Conservation (phyloP, 2,113 vertebrate species). For the Cynocephalus volans region DNA sequence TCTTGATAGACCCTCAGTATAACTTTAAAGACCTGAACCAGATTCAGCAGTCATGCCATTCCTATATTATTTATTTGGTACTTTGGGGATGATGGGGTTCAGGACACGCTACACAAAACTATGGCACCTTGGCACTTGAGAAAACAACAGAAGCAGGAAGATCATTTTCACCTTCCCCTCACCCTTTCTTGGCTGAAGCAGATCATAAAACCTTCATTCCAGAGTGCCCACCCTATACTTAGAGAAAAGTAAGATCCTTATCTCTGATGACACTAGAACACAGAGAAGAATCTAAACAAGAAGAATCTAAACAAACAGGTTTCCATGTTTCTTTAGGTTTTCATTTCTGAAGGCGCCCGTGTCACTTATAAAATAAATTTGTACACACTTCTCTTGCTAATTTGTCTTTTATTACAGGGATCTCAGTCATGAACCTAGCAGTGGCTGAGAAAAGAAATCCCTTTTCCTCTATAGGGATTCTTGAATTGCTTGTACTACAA, state of each 20-base stretch:
- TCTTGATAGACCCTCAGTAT: neutral
- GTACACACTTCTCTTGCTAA: neutral
- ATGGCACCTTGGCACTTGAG: too few species aligned
- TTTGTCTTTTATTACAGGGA: neutral
- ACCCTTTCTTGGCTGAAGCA: neutral
- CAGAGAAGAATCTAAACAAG: neutral
- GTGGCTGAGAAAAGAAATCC: neutral
- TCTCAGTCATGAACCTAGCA: neutral
- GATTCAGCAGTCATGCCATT: neutral
- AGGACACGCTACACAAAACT: neutral
- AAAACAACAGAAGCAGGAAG: neutral
- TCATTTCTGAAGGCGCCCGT: neutral
- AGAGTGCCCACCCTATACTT: neutral
- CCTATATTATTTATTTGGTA: neutral
- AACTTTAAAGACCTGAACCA: conserved; percentile 10
- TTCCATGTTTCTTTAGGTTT: neutral
- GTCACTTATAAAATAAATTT: neutral
- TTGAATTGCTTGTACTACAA: conserved; percentile 16
- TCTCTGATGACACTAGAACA: neutral
- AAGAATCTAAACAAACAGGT: neutral
- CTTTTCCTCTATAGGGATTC: neutral
- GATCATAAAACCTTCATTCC: neutral
- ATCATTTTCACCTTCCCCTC: neutral
- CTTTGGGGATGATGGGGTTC: neutral
- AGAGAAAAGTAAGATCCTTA: neutral